phyloP scores from a whole-genome alignment of 2,113 vertebrate genomes.

The Cyphotilapia sp. region DNA sequence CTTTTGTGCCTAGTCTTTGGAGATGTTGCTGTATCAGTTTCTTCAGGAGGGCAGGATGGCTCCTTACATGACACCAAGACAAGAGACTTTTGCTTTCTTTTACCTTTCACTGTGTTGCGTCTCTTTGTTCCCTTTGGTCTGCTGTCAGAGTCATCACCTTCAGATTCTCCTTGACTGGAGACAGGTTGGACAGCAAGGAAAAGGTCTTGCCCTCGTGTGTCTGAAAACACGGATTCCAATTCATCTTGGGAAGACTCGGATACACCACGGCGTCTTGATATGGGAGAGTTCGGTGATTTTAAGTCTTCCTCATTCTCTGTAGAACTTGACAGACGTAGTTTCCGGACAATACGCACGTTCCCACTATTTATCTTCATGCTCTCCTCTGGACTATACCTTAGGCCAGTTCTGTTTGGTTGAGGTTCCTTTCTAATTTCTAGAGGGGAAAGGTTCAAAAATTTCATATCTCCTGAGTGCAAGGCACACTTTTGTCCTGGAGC shows the following conservation, averaged over 20 bases:
- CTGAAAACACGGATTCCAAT: conserved; percentile 51
- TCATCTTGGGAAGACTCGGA: conserved; percentile 68
- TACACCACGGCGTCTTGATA: conserved; percentile 2
- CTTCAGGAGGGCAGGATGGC: conserved; percentile 52
- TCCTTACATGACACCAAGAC: conserved; percentile 53
- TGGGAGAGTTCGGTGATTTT: conserved; percentile 30
- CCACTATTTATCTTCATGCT: conserved; percentile 24
- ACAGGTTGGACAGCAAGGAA: conserved; percentile 56
- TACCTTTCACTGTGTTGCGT: conserved; percentile 16
- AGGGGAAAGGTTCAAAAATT: conserved; percentile 46
- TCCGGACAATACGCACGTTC: conserved; percentile 51
- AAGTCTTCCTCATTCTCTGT: conserved; percentile 54
- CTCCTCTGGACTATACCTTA: conserved; percentile 16
- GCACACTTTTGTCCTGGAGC: conserved; percentile 62
- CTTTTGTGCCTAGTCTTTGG: conserved; percentile 14
- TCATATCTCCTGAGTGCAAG: conserved; percentile 56
- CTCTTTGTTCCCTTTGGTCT: conserved; percentile 17
- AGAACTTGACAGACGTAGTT: conserved; percentile 59
- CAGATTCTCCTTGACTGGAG: conserved; percentile 65
- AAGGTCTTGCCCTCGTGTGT: conserved; percentile 53
- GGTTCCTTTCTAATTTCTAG: conserved; percentile 54
- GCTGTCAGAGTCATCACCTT: conserved; percentile 46
- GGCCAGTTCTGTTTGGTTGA: conserved; percentile 22
- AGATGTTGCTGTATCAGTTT: background rate
- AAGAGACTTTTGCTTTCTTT: conserved; percentile 42